Base-by-base conservation (phyloP, 2,797 vertebrate genomes). In the Trematomus bernacchii region DNA sequence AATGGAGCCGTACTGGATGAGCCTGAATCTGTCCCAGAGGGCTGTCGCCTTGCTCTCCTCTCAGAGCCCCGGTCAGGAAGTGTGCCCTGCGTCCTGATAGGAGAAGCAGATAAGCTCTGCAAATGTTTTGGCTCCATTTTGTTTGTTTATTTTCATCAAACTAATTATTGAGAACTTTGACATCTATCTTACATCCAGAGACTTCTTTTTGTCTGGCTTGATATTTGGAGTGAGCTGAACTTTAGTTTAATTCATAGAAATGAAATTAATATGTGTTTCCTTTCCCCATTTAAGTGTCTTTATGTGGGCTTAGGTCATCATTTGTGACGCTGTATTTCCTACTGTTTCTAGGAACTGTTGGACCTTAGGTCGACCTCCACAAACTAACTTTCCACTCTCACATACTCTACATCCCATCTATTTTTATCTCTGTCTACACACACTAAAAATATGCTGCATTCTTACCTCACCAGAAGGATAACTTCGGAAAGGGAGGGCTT, bases 61-160 rank as follows among this genome's bases (percentile, higher is more conserved):
- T 76, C 66, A 80, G 71, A 84, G 51, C 66, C 64, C 73, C n/a
- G 65, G 81, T 89, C 93, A 94, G 95, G 95, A 95, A 93, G 85
- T 89, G 19, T 77, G 84, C 83, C 86, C 85, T 85, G 68, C 63
- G 79, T 81, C 71, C 91, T 86, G 92, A 94, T 94, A 73, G 69
- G 83, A 92, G 87, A 89, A 79, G 33, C 72, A 93, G 93, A 95
- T 93, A 80, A 89, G 60, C 64, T 82, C 69, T 52, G 60, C 52
- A 76, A 89, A 90, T 90, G 89, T 92, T 91, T 92, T 73, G 82
- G 57, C 80, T 87, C 71, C 19, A 65, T 85, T 87, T 81, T 79
- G 70, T 89, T 75, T 92, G 84, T 93, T 94, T 94, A 83, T 89
- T 92, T 83, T 46, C 70, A 40, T 47, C 4, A 40, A 76, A 73